Percentiles rank a stretch among this genome's conserved stretches.
These are phyloP conservation scores for Megamerina dolium DNA, from an alignment of 2,888 invertebrate species.

Conservation along the genomic window DNA sequence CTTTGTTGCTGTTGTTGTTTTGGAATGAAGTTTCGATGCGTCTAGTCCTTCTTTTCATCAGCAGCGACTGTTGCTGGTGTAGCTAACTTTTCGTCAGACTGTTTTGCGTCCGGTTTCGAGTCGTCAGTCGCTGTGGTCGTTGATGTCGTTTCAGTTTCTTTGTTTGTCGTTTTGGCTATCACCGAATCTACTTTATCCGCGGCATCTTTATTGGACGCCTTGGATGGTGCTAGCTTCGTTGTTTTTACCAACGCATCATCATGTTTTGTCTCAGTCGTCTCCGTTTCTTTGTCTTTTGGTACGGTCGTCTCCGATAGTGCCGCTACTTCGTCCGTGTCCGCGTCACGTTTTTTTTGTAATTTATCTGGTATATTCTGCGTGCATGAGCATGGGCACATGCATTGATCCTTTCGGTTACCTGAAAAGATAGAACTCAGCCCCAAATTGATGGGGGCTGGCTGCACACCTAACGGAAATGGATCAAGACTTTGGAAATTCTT, in stretches of 20 bases:
- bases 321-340: conserved; percentile 1
- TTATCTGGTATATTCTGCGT: conserved; percentile 39
- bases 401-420: conserved; percentile 37
- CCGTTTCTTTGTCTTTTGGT: conserved; percentile 3
- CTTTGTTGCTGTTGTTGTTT: too few species aligned
- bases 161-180: conserved; percentile 12
- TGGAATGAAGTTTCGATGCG: not conserved
- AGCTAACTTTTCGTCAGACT: not conserved
- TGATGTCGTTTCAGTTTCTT: conserved; percentile 12
- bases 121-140: conserved; percentile 12
- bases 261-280: conserved; percentile 4
- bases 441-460: conserved; percentile 37
- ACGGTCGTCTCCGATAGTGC: conserved; percentile 5
- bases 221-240: conserved; percentile 8
- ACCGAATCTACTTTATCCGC: conserved; percentile 15
- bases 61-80: conserved; percentile 4
- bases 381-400: conserved; percentile 47
- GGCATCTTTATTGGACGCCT: conserved; percentile 8
- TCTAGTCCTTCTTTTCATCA: conserved; percentile 13
- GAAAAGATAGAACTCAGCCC: conserved; percentile 36
- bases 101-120: conserved; percentile 2
- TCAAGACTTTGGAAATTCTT: conserved; percentile 29
- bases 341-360: conserved; percentile 34
- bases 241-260: conserved; percentile 12
- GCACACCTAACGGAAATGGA: conserved; percentile 39